Conservation (phyloP, 2,888 invertebrate species). For the Parnassius mnemosyne region DNA sequence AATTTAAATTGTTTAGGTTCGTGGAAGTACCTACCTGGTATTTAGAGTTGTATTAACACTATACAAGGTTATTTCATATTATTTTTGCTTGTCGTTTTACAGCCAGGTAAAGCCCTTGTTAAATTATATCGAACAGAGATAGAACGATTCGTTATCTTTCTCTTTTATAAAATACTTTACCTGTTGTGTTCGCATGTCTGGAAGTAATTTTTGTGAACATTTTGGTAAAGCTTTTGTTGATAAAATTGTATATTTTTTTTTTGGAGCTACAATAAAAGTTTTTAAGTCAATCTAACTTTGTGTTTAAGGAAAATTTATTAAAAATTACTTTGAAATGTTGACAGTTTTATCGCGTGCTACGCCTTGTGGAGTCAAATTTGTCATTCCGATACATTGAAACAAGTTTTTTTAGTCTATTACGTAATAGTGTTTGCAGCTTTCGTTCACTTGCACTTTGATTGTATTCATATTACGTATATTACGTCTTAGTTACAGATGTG, state of each 20-base stretch:
- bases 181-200: neutral
- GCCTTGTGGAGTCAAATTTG: conserved; percentile 9
- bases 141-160: conserved; percentile 4
- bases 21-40: conserved; percentile 24
- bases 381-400: conserved; percentile 5
- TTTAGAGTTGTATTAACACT: conserved; percentile 20
- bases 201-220: neutral
- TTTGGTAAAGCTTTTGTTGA: conserved; percentile 1
- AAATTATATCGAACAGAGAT: conserved; percentile 10
- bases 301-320: conserved; percentile 7
- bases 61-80: conserved; percentile 20
- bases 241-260: neutral
- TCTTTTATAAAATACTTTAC: neutral
- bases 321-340: conserved; percentile 5
- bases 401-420: conserved; percentile 12
- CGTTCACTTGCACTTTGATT: conserved; percentile 15
- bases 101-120: conserved; percentile 19
- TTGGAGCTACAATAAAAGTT: neutral
- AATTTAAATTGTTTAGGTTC: conserved; percentile 12
- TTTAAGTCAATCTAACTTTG: neutral
- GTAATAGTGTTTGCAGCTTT: conserved; percentile 8
- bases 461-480: neutral
- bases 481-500: neutral
- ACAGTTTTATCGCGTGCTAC: conserved; percentile 9
- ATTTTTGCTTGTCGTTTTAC: conserved; percentile 14